phyloP scores from a whole-genome alignment of 2,113 vertebrate genomes.

The Bambusicola thoracicus region DNA sequence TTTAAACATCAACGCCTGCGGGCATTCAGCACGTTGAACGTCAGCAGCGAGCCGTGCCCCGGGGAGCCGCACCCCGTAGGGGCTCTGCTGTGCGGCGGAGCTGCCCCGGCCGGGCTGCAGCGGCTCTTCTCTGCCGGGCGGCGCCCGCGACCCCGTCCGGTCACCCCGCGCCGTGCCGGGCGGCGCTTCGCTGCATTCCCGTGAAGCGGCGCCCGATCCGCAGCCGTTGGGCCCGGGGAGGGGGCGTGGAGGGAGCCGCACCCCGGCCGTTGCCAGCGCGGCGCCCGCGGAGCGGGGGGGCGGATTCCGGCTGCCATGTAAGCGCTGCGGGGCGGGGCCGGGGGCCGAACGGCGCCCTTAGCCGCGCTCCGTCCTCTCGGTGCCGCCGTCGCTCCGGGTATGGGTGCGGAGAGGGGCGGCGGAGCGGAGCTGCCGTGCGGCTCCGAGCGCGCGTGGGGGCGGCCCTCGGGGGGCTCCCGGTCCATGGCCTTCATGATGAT shows the following conservation, averaged over 20 bases:
- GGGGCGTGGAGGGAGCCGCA: not conserved
- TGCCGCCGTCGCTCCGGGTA: not conserved
- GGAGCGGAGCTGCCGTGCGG: not conserved
- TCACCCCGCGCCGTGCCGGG: no score
- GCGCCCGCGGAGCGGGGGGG: not conserved
- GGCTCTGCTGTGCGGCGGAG: no score
- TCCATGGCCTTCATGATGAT: constrained; percentile 88
- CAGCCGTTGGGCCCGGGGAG: not conserved
- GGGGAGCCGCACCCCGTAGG: no score
- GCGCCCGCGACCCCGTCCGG: no score
- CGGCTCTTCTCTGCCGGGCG: no score
- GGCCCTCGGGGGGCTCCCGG: not conserved
- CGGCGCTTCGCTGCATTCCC: no score
- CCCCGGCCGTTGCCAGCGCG: no score
- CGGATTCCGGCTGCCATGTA: not conserved
- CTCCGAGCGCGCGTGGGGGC: constrained; percentile 39
- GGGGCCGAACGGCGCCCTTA: not conserved
- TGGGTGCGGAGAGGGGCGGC: constrained; percentile 1
- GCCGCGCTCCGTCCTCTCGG: not conserved
- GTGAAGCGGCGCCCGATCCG: no score
- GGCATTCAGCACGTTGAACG: not conserved
- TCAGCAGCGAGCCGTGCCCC: not conserved
- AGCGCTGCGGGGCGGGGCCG: not conserved
- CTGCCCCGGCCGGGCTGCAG: no score
- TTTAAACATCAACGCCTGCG: fast-evolving